These are phyloP conservation scores for Mirza zaza DNA, from an alignment of 2,113 vertebrate species.

Conservation along the genomic window DNA sequence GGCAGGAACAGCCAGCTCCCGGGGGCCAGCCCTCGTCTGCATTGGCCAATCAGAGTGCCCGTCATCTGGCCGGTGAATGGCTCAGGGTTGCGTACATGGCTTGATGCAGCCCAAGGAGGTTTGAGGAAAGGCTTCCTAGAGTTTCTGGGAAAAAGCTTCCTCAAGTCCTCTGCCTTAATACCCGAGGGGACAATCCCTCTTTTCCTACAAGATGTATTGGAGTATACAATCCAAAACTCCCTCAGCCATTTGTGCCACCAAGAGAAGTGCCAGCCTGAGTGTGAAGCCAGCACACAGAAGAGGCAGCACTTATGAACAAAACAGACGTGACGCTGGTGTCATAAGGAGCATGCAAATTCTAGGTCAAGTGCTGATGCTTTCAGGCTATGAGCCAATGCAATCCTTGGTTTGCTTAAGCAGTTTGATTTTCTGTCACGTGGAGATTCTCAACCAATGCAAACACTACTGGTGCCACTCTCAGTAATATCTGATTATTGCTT, in stretches of 20 bases:
- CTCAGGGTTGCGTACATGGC: not conserved
- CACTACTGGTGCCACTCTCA: not conserved
- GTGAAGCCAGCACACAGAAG: not conserved
- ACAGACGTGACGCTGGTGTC: not conserved
- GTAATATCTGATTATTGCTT: not conserved
- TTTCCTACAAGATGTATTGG: not conserved
- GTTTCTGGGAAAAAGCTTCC: not conserved
- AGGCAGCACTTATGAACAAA: not conserved
- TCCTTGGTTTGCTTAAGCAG: not conserved
- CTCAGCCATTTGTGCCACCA: not conserved
- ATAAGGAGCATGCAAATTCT: not conserved
- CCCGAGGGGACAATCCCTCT: not conserved
- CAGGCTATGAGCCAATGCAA: not conserved
- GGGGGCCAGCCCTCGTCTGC: accelerated
- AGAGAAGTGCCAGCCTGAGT: not conserved
- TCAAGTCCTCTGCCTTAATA: not conserved
- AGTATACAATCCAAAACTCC: not conserved
- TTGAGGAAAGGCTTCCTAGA: not conserved
- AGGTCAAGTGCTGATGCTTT: not conserved
- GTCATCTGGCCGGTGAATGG: not conserved
- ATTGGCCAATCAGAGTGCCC: not conserved
- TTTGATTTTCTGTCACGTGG: not conserved
- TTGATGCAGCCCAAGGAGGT: not conserved
- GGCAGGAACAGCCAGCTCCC: not conserved
- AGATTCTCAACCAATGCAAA: not conserved